Evolutionary conservation across 1,140 invertebrate genomes (phyloP).

Genomic region (Solenopsis fugax): DNA sequence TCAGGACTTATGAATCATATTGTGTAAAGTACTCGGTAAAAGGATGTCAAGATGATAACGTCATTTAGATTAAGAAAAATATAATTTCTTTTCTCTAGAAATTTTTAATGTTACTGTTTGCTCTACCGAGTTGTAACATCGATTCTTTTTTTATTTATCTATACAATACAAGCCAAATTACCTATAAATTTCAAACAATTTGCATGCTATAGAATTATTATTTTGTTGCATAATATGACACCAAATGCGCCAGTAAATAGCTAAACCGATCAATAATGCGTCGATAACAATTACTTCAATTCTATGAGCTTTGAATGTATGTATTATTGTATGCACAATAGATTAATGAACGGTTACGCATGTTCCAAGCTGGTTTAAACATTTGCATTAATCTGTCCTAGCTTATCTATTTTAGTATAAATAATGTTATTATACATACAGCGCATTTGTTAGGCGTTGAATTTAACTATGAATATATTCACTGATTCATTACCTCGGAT

Average conservation of each 20-base stretch:
- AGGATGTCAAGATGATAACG: too few species aligned
- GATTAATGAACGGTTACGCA: neutral
- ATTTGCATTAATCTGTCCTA: conserved; percentile 31
- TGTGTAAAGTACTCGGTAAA: too few species aligned
- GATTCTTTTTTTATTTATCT: neutral
- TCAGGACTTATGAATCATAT: too few species aligned
- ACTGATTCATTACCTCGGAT: conserved; percentile 3
- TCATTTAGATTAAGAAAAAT: too few species aligned
- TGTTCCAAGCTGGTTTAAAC: conserved; percentile 1
- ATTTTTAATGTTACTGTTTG: too few species aligned
- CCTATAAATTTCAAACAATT: conserved; percentile 11
- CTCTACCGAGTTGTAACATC: too few species aligned
- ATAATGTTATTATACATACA: neutral
- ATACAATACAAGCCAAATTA: neutral
- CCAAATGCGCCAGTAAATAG: conserved; percentile 2
- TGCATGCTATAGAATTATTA: neutral
- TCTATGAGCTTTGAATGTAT: conserved; percentile 20
- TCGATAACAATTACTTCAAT: conserved; percentile 22
- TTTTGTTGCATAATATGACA: neutral
- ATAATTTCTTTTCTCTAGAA: too few species aligned
- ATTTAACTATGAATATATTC: conserved; percentile 1
- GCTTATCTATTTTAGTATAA: neutral
- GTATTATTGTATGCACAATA: conserved; percentile 16
- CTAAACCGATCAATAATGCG: conserved; percentile 15
- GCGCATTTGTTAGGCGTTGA: neutral